A percentile compares a stretch with the other conserved stretches of the same genome.
These are phyloP conservation scores for Hybos culiciformis DNA, from an alignment of 2,888 invertebrate species.

Conservation along the genomic window DNA sequence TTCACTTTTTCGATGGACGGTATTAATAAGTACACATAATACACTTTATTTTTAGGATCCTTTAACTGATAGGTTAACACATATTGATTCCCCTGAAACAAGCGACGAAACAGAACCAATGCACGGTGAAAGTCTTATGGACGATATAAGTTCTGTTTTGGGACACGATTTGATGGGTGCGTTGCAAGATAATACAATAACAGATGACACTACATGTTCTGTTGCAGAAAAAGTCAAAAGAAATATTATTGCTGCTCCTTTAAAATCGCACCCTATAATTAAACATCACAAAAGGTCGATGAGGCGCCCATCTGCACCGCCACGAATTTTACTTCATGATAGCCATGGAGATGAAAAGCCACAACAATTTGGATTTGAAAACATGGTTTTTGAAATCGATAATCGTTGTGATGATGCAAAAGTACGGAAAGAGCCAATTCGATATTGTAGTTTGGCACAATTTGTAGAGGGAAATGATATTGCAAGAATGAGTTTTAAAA, in stretches of 20 bases:
- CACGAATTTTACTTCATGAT: slow-evolving; percentile 39
- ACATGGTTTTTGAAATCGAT: slow-evolving; percentile 49
- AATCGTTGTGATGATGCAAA: slow-evolving; percentile 38
- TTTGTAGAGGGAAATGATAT: slow-evolving; percentile 76
- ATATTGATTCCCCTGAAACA: slow-evolving; percentile 71
- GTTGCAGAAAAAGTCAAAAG: slow-evolving; percentile 38
- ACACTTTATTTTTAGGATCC: slow-evolving; percentile 37
- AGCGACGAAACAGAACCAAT: slow-evolving; percentile 62
- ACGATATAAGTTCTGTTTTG: slow-evolving; percentile 62
- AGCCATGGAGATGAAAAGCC: slow-evolving; percentile 33
- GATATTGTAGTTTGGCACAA: slow-evolving; percentile 66
- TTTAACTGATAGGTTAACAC: slow-evolving; percentile 44
- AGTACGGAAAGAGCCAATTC: slow-evolving; percentile 40
- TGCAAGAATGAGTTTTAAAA: slow-evolving; percentile 60
- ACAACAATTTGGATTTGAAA: slow-evolving; percentile 54
- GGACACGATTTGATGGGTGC: slow-evolving; percentile 54
- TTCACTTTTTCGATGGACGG: no score
- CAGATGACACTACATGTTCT: slow-evolving; percentile 56
- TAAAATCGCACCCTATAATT: slow-evolving; percentile 19
- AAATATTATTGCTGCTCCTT: slow-evolving; percentile 11
- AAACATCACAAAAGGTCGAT: slow-evolving; percentile 18
- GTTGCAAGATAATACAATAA: slow-evolving; percentile 53
- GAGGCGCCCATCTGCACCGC: slow-evolving; percentile 40
- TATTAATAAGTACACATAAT: no score
- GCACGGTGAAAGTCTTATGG: slow-evolving; percentile 65